phyloP scores from a whole-genome alignment of 53 echinoderm and acorn worm species.

The Echinarachnius parma region DNA sequence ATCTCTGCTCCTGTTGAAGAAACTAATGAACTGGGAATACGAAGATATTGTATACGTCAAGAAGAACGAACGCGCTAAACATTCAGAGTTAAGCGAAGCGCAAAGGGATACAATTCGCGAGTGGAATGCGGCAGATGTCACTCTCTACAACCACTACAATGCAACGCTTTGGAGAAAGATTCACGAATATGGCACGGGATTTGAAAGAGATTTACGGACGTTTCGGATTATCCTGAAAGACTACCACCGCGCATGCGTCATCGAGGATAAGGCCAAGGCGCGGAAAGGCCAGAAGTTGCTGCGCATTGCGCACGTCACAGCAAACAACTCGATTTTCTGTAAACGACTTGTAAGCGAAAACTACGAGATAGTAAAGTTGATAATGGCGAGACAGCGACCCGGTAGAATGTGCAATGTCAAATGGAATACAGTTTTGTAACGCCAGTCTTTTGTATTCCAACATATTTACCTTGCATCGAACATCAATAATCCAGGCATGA shows the following conservation, averaged over 20 bases:
- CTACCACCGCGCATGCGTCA: neutral
- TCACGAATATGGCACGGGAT: slow-evolving; percentile 22
- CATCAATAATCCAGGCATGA: no score
- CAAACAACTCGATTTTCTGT: slow-evolving; percentile 18
- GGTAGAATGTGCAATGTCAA: neutral
- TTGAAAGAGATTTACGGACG: slow-evolving; percentile 27
- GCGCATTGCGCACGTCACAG: slow-evolving; percentile 3
- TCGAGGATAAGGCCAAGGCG: neutral
- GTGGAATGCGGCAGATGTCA: slow-evolving; percentile 61
- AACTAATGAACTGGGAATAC: slow-evolving; percentile 59
- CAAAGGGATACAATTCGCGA: slow-evolving; percentile 45
- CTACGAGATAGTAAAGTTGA: slow-evolving; percentile 20
- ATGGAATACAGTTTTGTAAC: neutral
- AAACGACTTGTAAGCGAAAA: slow-evolving; percentile 31
- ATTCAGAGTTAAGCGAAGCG: slow-evolving; percentile 37
- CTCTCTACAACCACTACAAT: slow-evolving; percentile 70
- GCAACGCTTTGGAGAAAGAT: slow-evolving; percentile 62
- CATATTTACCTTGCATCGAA: no score
- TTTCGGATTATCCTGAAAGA: neutral
- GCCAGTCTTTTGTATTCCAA: no score
- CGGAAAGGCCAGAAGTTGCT: slow-evolving; percentile 32
- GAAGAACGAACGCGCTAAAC: slow-evolving; percentile 59
- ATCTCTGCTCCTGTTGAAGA: slow-evolving; percentile 67
- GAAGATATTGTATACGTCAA: slow-evolving; percentile 63
- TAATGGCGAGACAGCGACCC: slow-evolving; percentile 5